Base-by-base conservation (phyloP, 2,113 vertebrate species). In the Halcyon senegalensis region DNA sequence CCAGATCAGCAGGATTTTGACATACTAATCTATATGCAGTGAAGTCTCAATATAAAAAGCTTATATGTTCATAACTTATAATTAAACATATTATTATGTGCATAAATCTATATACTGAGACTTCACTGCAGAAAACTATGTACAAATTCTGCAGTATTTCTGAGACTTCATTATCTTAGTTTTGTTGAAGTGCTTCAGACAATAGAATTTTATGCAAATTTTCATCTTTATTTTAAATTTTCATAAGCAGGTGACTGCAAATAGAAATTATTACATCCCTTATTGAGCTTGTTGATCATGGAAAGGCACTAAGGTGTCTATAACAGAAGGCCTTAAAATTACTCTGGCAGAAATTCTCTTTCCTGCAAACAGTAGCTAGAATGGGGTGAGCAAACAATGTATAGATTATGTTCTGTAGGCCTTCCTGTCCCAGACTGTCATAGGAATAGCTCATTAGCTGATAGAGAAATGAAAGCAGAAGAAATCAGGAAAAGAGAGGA, bases 51-150 rank as follows among this genome's bases (percentile, higher is more conserved):
- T 68, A 80, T 70, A 63, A 73, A 92, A 88, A 88, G 7, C 19
- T 62, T 83, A 39, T 83, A 31, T 86, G 35, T 80, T 92, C 79
- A 64, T 89, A 89, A 92, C 62, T 90, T 93, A 73, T 86, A 41
- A 73, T 55, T 90, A 89, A 92, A 80, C 11, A 30, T 58, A 64
- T 62, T 4, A 48, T 85, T 86, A 88, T 74, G 9, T 69, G 24
- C 63, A 93, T 94, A 94, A 80, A 81, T 84, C 35, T 80, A 95
- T 39, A 67, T 35, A 60, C 19, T 55, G 55, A 81, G 50, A 76
- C 63, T 88, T 90, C 33, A 44, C 53, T 30, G 44, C 27, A 90
- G 63, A 77, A 86, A 90, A 53, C 48, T 37, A 6, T 55, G 8
- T 55, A 51, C 75, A 72, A n/a, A 21, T 72, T 79, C 17, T 78